These are phyloP conservation scores for Seriola dumerili DNA, from an alignment of 2,113 vertebrate species.

Conservation along the genomic window DNA sequence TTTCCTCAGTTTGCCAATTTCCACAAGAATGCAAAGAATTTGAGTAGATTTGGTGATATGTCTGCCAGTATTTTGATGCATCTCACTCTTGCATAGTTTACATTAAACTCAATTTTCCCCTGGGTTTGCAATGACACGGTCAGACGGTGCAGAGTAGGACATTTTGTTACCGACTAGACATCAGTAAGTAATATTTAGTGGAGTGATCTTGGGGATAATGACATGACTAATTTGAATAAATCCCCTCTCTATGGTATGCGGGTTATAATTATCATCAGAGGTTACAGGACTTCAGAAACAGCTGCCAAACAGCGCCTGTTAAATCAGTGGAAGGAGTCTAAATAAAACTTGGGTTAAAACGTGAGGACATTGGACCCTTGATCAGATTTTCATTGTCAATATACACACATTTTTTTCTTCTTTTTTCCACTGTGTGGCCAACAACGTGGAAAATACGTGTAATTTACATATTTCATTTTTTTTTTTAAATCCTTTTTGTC, in stretches of 20 bases:
- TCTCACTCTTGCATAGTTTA: constrained; percentile 17
- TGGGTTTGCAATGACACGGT: constrained; percentile 36
- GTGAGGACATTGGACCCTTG: constrained; percentile 32
- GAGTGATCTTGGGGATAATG: constrained; percentile 69
- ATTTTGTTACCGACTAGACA: constrained; percentile 48
- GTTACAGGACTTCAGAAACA: constrained; percentile 54
- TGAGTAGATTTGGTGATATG: not conserved
- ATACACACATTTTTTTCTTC: not conserved
- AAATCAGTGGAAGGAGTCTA: constrained; percentile 48
- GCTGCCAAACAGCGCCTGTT: constrained; percentile 47
- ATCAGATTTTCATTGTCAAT: constrained; percentile 34
- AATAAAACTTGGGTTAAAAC: constrained; percentile 37
- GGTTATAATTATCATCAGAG: constrained; percentile 68
- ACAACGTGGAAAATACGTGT: constrained; percentile 13
- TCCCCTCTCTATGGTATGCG: constrained; percentile 48
- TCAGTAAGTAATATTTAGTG: constrained; percentile 72
- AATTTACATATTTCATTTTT: constrained; percentile 33
- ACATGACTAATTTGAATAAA: constrained; percentile 77
- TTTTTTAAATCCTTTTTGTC: not conserved
- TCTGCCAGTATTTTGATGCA: constrained; percentile 24
- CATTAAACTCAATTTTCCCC: constrained; percentile 25
- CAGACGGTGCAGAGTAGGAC: constrained; percentile 27
- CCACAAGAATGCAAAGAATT: not conserved
- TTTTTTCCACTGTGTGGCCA: constrained; percentile 6
- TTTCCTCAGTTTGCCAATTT: not conserved